Evolutionary conservation across 2,113 vertebrate species (phyloP).

Genomic region (Leiothrix lutea): DNA sequence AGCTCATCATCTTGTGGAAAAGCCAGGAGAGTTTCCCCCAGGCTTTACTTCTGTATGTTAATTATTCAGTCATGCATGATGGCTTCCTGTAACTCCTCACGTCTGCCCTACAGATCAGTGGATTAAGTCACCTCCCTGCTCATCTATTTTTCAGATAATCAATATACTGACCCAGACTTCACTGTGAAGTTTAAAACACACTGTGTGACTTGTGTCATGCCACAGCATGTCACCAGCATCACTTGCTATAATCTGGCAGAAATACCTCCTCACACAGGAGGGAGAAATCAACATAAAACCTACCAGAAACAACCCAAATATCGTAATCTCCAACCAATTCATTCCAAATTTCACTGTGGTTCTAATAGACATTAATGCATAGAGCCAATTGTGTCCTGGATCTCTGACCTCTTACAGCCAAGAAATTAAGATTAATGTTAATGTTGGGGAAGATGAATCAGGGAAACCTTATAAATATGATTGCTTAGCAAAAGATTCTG

Average conservation of each 20-base stretch:
- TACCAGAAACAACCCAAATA: background rate
- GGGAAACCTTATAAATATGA: no score
- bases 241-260: background rate
- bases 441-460: no score
- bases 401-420: background rate
- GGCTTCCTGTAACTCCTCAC: background rate
- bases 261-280: background rate
- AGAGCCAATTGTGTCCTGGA: background rate
- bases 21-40: background rate
- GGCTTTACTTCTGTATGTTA: background rate
- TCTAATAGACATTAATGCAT: background rate
- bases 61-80: background rate
- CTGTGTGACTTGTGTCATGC: background rate
- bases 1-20: background rate
- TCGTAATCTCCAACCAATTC: accelerated
- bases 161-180: background rate
- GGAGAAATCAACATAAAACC: background rate
- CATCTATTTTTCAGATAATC: background rate
- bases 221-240: no score
- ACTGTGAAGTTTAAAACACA: background rate
- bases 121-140: background rate
- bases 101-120: background rate
- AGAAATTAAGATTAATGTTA: background rate
- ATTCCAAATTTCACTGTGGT: background rate
- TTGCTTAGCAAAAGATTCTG: no score